phyloP scores from a whole-genome alignment of 1,140 invertebrate genomes.

The Cydia fagiglandana region DNA sequence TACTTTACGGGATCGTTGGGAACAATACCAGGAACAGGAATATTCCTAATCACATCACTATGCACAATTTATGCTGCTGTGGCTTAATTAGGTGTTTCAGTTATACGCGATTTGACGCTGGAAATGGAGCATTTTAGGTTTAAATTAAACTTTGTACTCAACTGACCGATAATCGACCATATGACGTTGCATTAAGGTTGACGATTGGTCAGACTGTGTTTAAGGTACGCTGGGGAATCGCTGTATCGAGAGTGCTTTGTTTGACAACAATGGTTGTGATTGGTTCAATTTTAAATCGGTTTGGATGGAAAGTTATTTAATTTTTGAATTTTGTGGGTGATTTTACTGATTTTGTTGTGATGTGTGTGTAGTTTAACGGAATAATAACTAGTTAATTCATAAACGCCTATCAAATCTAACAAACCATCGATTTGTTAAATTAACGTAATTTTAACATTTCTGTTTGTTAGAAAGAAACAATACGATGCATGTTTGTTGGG shows the following conservation, averaged over 20 bases:
- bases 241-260: too few species aligned
- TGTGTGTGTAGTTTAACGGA: too few species aligned
- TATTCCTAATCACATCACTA: not conserved
- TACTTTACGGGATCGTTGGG: not conserved
- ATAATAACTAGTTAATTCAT: too few species aligned
- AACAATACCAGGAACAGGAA: not conserved
- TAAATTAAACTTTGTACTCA: not conserved
- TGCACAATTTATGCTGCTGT: conserved; percentile 7
- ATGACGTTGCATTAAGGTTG: too few species aligned
- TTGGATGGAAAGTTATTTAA: not conserved
- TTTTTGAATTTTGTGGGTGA: not conserved
- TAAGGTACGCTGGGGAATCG: conserved; percentile 2
- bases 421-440: too few species aligned
- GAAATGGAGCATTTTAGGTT: conserved; percentile 3
- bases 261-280: conserved; percentile 4
- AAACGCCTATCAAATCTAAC: too few species aligned
- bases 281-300: conserved; percentile 1
- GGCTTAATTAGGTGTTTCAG: conserved; percentile 17
- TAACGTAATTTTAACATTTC: too few species aligned
- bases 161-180: too few species aligned
- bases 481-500: too few species aligned
- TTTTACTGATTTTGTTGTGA: not conserved
- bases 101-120: conserved; percentile 10
- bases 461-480: too few species aligned
- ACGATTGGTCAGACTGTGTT: too few species aligned